A percentile compares a stretch with the other conserved stretches of the same genome.
These are phyloP conservation scores for Dysidea cf. avara DNA, from an alignment of 37 sponge, comb jelly and placozoan genomes.

Conservation along the genomic window DNA sequence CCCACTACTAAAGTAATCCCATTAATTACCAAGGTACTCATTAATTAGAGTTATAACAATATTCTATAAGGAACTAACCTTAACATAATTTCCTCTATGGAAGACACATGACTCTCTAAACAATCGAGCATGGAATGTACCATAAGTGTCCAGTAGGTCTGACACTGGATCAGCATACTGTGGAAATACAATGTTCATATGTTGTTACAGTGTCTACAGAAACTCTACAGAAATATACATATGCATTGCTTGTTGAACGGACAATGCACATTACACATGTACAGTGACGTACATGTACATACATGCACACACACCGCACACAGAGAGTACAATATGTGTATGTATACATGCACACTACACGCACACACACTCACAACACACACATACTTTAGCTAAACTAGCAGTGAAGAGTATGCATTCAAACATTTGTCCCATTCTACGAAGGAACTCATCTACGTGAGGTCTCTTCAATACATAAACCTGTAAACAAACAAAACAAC, in stretches of 20 bases:
- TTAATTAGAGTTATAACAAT: too few species aligned
- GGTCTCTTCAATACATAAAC: constrained; percentile 99
- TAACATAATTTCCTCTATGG: constrained; percentile 98
- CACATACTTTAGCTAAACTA: constrained; percentile 87
- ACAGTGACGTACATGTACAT: neutral
- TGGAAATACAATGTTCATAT: neutral
- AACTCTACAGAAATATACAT: neutral
- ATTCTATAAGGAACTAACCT: constrained; percentile 43
- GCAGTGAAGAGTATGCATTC: constrained; percentile 99
- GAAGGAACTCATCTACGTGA: constrained; percentile 92
- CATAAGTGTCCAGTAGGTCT: constrained; percentile 87
- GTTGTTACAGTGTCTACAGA: neutral
- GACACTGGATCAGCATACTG: constrained; percentile 99
- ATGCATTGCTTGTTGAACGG: neutral
- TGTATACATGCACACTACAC: too few species aligned
- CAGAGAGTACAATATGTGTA: too few species aligned
- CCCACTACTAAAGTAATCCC: too few species aligned
- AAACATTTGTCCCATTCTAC: constrained; percentile 93
- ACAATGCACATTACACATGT: too few species aligned
- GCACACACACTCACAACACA: neutral
- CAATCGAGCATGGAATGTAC: constrained; percentile 73
- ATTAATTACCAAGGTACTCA: too few species aligned
- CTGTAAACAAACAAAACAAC: neutral
- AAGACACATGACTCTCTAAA: constrained; percentile 98
- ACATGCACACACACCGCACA: constrained; percentile 17